Evolutionary conservation across 1,140 invertebrate genomes (phyloP).

Genomic region (Meloidogyne hapla): DNA sequence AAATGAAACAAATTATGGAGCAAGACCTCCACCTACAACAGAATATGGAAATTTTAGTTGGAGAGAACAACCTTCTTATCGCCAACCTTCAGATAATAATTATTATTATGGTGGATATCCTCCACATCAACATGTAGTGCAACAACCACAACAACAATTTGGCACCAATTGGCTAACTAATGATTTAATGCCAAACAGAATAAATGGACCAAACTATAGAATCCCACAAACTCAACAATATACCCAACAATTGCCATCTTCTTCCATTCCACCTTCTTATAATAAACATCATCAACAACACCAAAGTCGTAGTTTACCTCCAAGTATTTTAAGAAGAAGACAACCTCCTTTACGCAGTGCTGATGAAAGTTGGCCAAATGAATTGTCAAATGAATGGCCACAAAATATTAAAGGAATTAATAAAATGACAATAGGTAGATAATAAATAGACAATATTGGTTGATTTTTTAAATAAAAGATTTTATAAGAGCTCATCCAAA

Average conservation of each 20-base stretch:
- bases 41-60: constrained; percentile 50
- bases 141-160: not conserved
- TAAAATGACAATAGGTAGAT: not conserved
- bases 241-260: not conserved
- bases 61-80: not conserved
- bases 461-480: not conserved
- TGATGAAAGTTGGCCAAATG: constrained; percentile 2
- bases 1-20: constrained; percentile 53
- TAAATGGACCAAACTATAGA: not conserved
- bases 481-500: not conserved
- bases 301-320: not conserved
- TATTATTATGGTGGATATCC: not conserved
- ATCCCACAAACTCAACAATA: not conserved
- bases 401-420: not conserved
- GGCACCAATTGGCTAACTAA: not conserved
- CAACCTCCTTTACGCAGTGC: not conserved
- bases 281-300: constrained; percentile 3
- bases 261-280: not conserved
- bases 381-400: constrained; percentile 1
- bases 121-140: not conserved
- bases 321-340: not conserved
- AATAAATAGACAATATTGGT: not conserved
- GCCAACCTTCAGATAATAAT: not conserved
- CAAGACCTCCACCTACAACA: constrained; percentile 44
- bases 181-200: not conserved